These are phyloP conservation scores for Acleris laterana DNA, from an alignment of 2,888 invertebrate species.

Conservation along the genomic window DNA sequence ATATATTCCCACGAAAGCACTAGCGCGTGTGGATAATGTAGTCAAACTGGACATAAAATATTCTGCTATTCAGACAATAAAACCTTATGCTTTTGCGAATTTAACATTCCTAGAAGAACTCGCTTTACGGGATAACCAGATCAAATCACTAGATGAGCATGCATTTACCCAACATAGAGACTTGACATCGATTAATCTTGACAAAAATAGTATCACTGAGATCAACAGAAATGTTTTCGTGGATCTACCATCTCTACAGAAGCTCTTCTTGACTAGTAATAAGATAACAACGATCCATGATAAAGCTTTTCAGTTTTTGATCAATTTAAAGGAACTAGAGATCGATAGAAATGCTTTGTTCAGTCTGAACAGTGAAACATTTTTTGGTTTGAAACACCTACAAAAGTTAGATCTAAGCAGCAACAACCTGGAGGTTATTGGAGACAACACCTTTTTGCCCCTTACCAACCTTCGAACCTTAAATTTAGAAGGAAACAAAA, in stretches of 20 bases:
- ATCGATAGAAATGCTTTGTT: slow-evolving; percentile 89
- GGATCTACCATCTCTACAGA: slow-evolving; percentile 87
- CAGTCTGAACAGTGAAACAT: slow-evolving; percentile 90
- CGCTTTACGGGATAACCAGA: slow-evolving; percentile 87
- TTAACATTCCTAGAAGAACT: slow-evolving; percentile 86
- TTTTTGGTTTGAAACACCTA: slow-evolving; percentile 88
- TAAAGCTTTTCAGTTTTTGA: slow-evolving; percentile 89
- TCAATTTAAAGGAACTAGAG: slow-evolving; percentile 89
- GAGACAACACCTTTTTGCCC: slow-evolving; percentile 88
- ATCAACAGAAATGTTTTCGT: slow-evolving; percentile 90
- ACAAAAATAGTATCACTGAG: slow-evolving; percentile 89
- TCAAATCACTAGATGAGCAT: slow-evolving; percentile 85
- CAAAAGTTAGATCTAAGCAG: slow-evolving; percentile 88
- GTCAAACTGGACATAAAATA: slow-evolving; percentile 86
- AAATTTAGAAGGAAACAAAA: slow-evolving; percentile 72
- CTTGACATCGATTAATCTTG: slow-evolving; percentile 86
- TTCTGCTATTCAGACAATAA: slow-evolving; percentile 87
- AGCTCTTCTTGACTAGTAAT: slow-evolving; percentile 92
- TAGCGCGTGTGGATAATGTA: slow-evolving; percentile 85
- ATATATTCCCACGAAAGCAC: slow-evolving; percentile 87
- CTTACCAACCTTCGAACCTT: slow-evolving; percentile 59
- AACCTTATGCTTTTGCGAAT: slow-evolving; percentile 89
- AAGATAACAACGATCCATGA: slow-evolving; percentile 93
- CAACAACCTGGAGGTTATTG: slow-evolving; percentile 90
- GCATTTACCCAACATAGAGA: slow-evolving; percentile 88